Percentiles rank a stretch among this genome's conserved stretches.
Conservation (phyloP, 2,888 invertebrate species). For the Tolmerus cingulatus region DNA sequence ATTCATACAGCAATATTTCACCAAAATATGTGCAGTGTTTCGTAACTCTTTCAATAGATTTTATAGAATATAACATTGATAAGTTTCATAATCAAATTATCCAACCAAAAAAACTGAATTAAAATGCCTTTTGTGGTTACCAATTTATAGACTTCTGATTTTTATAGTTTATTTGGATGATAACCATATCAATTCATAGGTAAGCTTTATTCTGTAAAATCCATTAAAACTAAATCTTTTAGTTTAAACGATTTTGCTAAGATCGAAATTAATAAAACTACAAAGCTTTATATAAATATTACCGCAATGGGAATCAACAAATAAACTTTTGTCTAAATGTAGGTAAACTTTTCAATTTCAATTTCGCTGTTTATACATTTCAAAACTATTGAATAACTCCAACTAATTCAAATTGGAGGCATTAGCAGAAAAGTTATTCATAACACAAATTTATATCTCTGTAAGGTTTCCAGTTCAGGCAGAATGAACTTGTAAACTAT, state of each 20-base stretch:
- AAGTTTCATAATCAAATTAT: neutral
- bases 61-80: neutral
- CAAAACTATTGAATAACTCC: neutral
- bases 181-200: too few relatives aligned
- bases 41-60: neutral
- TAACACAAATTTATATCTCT: neutral
- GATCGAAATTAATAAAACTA: too few relatives aligned
- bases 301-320: neutral
- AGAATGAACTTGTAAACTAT: neutral
- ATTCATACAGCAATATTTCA: too few relatives aligned
- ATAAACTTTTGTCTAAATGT: neutral
- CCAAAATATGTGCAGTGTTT: too few relatives aligned
- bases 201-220: neutral
- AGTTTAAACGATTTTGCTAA: too few relatives aligned
- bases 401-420: neutral
- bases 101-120: neutral
- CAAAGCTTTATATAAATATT: too few relatives aligned
- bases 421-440: neutral
- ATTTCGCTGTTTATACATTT: neutral
- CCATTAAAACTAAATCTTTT: too few relatives aligned
- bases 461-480: neutral
- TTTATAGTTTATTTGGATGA: neutral
- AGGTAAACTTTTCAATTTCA: neutral
- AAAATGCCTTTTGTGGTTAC: neutral
- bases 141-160: neutral